Evolutionary conservation across 2,113 vertebrate species (phyloP).

Genomic region (Scolopax mira): DNA sequence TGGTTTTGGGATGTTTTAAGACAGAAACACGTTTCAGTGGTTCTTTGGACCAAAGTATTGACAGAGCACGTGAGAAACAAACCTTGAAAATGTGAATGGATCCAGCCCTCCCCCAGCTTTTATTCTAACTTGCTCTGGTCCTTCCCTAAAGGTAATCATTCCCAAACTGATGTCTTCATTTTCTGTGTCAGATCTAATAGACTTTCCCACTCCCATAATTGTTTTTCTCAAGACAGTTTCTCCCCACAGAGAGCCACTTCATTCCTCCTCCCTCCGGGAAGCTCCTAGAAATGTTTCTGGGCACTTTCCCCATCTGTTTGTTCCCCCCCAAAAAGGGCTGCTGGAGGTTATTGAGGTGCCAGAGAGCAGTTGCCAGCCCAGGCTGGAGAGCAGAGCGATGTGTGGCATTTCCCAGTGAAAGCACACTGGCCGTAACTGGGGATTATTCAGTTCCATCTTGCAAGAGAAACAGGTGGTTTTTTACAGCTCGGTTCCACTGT

Average conservation of each 20-base stretch:
- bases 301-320: background rate
- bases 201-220: background rate
- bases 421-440: background rate
- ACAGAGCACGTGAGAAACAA: background rate
- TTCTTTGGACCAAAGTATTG: background rate
- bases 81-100: background rate
- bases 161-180: background rate
- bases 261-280: background rate
- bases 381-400: background rate
- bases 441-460: background rate
- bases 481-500: background rate
- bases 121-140: background rate
- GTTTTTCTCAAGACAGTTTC: background rate
- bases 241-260: background rate
- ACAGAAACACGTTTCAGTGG: background rate
- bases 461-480: background rate
- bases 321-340: background rate
- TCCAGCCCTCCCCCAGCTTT: background rate
- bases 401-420: fast-evolving
- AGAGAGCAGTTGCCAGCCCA: background rate
- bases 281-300: background rate
- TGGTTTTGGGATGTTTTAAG: background rate
- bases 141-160: background rate
- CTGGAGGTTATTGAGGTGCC: background rate
- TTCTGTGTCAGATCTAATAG: background rate